Evolutionary conservation across 1,140 invertebrate species (phyloP), one percentile per base, ranked within the genome.

Genomic region (Drosophila nigrodunni): DNA sequence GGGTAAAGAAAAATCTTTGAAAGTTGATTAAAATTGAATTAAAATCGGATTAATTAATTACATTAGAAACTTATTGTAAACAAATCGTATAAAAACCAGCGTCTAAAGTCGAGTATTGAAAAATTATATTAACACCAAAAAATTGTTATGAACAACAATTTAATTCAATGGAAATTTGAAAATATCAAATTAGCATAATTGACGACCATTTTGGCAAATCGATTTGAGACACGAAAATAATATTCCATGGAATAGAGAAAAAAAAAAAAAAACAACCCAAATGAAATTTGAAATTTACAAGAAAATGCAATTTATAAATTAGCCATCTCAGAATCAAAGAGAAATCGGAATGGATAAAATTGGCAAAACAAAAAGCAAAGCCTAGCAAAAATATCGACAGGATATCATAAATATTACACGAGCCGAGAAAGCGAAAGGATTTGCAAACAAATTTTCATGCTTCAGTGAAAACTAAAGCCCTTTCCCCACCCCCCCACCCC

Each of bases 291-390:
- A 37, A 64, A 58, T 46, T 81, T 46, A 43, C 61, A 66, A 72
- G 78, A 74, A 87, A 86, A 86, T 75, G 68, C 79, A 86, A 89
- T 89, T 89, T 89, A 78, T 75, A 89, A 88, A 88, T 89, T 83
- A 89, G 64, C 67, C 77, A 71, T 52, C 58, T 25, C 59, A 43
- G 37, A 44, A 69, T 58, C 57, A 68, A 74, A 73, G 46, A 62
- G 21, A 65, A 68, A 18, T 35, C 61, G 30, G 57, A 39, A 41
- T 41, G 37, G 49, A 18, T 2, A 3, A 21, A 52, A 50, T 35
- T 37, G 46, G 37, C 43, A 60, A 37, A 47, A 49, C 52, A 39
- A 30, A 13, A 49, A 58, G 52, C 21, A 64, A 68, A 73, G 35
- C 61, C 71, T 18, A 49, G 47, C 65, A 68, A 73, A 60, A 68